A percentile compares a stretch with the other conserved stretches of the same genome.
Conservation (phyloP, 2,113 vertebrate genomes). For the Lagenorhynchus albirostris region DNA sequence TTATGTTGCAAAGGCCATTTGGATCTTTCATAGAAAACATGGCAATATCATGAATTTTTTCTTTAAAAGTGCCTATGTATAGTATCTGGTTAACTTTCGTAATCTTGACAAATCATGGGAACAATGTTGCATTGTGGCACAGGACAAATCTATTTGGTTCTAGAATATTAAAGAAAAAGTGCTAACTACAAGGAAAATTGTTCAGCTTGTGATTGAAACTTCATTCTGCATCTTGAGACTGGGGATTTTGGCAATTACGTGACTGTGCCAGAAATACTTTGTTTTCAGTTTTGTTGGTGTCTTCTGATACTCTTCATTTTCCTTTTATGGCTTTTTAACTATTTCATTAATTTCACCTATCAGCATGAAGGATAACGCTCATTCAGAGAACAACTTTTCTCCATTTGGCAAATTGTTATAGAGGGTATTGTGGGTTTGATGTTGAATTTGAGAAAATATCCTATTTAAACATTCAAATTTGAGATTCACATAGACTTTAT, state of each 20-base stretch:
- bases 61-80: not conserved
- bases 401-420: conserved; percentile 54
- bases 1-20: not conserved
- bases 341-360: conserved; percentile 75
- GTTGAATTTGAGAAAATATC: conserved; percentile 66
- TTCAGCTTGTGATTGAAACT: not conserved
- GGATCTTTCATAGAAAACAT: not conserved
- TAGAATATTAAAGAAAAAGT: not conserved
- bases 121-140: fast-evolving
- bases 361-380: conserved; percentile 64
- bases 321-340: conserved; percentile 69
- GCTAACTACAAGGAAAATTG: not conserved
- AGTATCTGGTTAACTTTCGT: not conserved
- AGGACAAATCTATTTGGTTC: not conserved
- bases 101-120: not conserved
- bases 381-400: conserved; percentile 48
- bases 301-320: conserved; percentile 72
- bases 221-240: not conserved
- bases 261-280: conserved; percentile 42
- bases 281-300: conserved; percentile 49
- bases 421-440: conserved; percentile 48
- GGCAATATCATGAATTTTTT: not conserved
- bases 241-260: not conserved
- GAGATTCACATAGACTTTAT: conserved; percentile 40
- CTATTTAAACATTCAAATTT: conserved; percentile 52